Evolutionary conservation across 1,140 invertebrate genomes (phyloP).

Genomic region (Cydia fagiglandana): DNA sequence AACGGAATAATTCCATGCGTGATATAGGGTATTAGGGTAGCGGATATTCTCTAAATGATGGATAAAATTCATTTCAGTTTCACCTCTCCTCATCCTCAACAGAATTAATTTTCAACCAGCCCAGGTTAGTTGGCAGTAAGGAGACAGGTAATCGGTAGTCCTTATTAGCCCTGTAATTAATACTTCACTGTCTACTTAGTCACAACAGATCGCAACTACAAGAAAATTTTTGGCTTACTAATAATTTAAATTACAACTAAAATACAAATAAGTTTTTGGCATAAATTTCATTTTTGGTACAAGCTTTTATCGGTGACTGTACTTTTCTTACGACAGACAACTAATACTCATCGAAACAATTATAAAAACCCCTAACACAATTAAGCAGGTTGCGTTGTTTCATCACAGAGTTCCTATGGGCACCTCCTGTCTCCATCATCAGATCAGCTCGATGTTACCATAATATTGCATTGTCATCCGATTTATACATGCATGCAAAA

Average conservation of each 20-base stretch:
- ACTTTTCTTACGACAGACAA: too few species aligned
- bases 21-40: slow-evolving; percentile 36
- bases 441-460: too few species aligned
- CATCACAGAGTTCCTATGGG: too few species aligned
- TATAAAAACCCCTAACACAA: too few species aligned
- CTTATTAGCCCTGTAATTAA: slow-evolving; percentile 70
- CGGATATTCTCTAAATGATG: slow-evolving; percentile 49
- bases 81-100: slow-evolving; percentile 62
- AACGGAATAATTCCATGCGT: slow-evolving; percentile 32
- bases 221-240: not conserved
- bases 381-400: too few species aligned
- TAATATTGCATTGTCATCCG: too few species aligned
- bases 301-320: too few species aligned
- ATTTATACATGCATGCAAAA: too few species aligned
- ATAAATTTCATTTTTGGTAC: too few species aligned
- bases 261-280: too few species aligned
- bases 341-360: too few species aligned
- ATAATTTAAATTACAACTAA: not conserved
- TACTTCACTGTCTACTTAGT: slow-evolving; percentile 43
- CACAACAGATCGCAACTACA: slow-evolving; percentile 34
- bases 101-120: slow-evolving; percentile 66
- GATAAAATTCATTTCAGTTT: slow-evolving; percentile 42
- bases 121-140: slow-evolving; percentile 69
- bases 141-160: slow-evolving; percentile 69
- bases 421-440: too few species aligned